Base-by-base conservation (phyloP, 1,140 invertebrate species). In the Macrotrachela quadricornifera region DNA sequence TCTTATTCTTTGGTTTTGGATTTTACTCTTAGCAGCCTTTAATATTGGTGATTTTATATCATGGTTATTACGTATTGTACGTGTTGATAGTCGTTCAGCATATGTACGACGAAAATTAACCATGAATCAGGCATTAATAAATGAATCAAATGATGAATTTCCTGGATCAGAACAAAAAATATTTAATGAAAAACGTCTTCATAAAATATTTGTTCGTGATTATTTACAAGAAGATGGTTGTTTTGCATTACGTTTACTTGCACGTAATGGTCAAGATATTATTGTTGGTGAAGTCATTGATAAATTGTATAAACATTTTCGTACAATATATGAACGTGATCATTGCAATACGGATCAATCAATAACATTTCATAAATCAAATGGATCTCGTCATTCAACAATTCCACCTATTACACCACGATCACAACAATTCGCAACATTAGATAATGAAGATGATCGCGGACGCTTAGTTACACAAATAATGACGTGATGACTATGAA, bases 1-100 rank as follows among this genome's bases (percentile, higher is more conserved):
- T 21, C 48, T 49, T 45, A 49, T 54, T 30, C 14, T 54, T 1
- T 54, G 53, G 53, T 54, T 54, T 21, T 54, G 53, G 53, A 16
- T 54, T 12, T 43, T 40, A 11, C 15, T 53, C n/a, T 36, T 53
- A 17, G 46, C 44, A 16, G 15, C 46, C 11, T 53, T 53, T 18
- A 53, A 53, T 39, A 17, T 53, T 15, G 16, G 42, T 14, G 51
- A 53, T 48, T 53, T 53, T 16, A 47, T 53, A 11, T 39, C 16
- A 16, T 53, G 51, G 51, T 41, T 42, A 9, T 53, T 46, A 37
- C 18, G 41, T 39, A n/a, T 53, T 12, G 40, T 53, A 18, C 37
- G 46, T 13, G 40, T 46, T n/a, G 38, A 36, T 11, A 36, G 46
- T 37, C 44, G 46, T 17, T 41, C 36, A 12, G 10, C 21, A 21